These are phyloP conservation scores for Lutraria rhynchaena DNA, from an alignment of 1,140 invertebrate genomes.

Conservation along the genomic window DNA sequence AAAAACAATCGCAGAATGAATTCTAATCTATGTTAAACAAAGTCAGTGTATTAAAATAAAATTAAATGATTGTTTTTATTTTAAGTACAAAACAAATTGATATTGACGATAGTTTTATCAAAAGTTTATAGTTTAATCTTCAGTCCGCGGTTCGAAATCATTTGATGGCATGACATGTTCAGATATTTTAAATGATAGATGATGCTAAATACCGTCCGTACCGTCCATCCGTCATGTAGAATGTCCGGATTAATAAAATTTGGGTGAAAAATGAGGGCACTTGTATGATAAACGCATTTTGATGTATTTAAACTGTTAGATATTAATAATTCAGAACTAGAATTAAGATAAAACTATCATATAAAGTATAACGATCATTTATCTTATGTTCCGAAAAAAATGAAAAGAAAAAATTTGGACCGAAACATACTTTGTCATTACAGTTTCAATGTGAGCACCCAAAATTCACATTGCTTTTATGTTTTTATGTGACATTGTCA, in stretches of 20 bases:
- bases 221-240: conserved; percentile 1
- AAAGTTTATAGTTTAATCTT: conserved; percentile 43
- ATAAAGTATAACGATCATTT: conserved; percentile 11
- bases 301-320: conserved; percentile 38
- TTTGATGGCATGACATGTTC: conserved; percentile 1
- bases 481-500: no score
- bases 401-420: no score
- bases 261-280: conserved; percentile 25
- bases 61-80: conserved; percentile 17
- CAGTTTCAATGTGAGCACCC: no score
- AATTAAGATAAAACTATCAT: conserved; percentile 3
- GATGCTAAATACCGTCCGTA: neutral
- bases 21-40: no score
- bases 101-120: conserved; percentile 29
- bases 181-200: conserved; percentile 26
- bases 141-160: conserved; percentile 3
- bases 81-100: neutral
- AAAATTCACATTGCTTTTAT: no score
- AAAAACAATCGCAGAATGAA: no score
- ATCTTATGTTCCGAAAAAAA: no score
- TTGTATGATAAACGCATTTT: conserved; percentile 33
- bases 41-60: no score
- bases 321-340: conserved; percentile 23
- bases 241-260: conserved; percentile 30
- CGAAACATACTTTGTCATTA: no score